A percentile compares a stretch with the other conserved stretches of the same genome.
phyloP scores from a whole-genome alignment of 2,797 vertebrate genomes.

The Rallus crepitans region DNA sequence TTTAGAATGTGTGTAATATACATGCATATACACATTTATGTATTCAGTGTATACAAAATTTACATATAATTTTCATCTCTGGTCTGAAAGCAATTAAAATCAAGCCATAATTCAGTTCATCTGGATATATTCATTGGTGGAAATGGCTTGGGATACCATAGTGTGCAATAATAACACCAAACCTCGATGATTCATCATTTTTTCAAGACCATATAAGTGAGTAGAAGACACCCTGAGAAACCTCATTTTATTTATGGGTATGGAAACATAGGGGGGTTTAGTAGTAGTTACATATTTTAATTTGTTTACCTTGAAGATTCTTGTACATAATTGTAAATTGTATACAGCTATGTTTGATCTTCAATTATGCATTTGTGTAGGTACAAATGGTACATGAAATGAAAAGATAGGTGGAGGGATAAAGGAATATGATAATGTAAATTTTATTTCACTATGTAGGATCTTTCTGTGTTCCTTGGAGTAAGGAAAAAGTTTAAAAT shows the following conservation, averaged over 20 bases:
- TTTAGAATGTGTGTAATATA: background rate
- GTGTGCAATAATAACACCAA: rapidly evolving
- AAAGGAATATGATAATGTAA: background rate
- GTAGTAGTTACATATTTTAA: background rate
- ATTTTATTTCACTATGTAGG: background rate
- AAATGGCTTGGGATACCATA: background rate
- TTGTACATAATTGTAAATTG: background rate
- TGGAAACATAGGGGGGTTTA: background rate
- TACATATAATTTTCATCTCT: rapidly evolving
- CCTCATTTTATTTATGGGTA: background rate
- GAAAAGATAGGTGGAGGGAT: background rate
- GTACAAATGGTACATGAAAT: background rate
- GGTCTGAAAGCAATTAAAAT: background rate
- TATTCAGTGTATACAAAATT: background rate
- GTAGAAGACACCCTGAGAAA: background rate
- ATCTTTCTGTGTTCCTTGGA: background rate
- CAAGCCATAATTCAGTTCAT: background rate
- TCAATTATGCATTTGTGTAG: background rate
- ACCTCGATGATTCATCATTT: background rate
- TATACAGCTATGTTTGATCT: background rate
- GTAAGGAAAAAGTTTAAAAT: background rate
- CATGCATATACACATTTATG: too few relatives aligned
- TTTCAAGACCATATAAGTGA: background rate
- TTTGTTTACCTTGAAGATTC: background rate
- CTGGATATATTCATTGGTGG: background rate